A percentile compares a stretch with the other conserved stretches of the same genome.
phyloP scores from a whole-genome alignment of 2,888 invertebrate species.

The Esperia sulphurella region DNA sequence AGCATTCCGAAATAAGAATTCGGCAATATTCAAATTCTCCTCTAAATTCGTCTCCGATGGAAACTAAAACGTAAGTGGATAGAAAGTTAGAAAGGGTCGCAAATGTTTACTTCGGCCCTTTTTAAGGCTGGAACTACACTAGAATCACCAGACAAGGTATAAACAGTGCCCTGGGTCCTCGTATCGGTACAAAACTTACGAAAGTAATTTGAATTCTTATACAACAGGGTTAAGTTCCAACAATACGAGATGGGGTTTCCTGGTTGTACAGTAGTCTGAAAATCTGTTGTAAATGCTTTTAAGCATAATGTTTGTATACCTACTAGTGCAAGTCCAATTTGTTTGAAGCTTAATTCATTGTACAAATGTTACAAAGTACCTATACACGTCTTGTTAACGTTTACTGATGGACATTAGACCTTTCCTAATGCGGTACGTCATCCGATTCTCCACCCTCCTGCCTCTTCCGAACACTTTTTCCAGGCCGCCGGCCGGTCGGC shows the following conservation, averaged over 20 bases:
- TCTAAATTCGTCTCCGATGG: conserved; percentile 14
- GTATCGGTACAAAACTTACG: neutral
- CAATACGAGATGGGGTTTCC: no score
- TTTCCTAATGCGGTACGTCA: no score
- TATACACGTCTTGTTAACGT: no score
- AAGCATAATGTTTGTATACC: no score
- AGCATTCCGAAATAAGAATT: neutral
- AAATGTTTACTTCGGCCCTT: conserved; percentile 27
- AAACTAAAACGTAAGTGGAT: conserved; percentile 14
- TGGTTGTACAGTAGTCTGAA: no score
- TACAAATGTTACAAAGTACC: neutral
- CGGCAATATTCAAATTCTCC: conserved; percentile 15
- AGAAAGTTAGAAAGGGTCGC: conserved; percentile 22
- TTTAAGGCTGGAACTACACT: conserved; percentile 8
- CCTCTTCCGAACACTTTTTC: no score
- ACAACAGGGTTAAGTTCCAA: no score
- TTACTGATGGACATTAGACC: no score
- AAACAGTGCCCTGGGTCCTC: conserved; percentile 33
- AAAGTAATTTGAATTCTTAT: conserved; percentile 3
- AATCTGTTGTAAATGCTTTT: no score
- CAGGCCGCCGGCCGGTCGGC: no score
- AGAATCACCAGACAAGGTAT: conserved; percentile 9
- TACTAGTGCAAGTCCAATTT: no score
- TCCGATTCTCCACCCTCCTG: no score
- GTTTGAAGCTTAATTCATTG: neutral